Percentiles rank a stretch among this genome's conserved stretches.
Evolutionary conservation across 2,888 invertebrate genomes (phyloP).

Genomic region (Elegia similella): DNA sequence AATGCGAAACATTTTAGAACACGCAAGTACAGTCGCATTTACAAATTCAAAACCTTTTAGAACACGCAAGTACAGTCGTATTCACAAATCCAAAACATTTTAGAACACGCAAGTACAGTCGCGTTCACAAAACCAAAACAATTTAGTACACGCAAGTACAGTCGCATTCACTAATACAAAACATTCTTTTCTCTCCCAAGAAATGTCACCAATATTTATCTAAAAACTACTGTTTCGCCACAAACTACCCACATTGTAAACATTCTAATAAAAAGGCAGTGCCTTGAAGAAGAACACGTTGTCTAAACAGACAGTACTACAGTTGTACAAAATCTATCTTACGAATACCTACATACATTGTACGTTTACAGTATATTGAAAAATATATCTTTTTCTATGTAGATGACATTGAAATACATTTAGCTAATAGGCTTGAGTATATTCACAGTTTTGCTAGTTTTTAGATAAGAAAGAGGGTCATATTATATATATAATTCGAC

Average conservation of each 20-base stretch:
- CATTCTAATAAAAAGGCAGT: slow-evolving; percentile 39
- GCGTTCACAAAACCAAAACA: slow-evolving; percentile 28
- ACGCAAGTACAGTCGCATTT: slow-evolving; percentile 32
- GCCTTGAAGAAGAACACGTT: slow-evolving; percentile 41
- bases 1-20: slow-evolving; percentile 19
- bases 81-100: slow-evolving; percentile 24
- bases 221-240: slow-evolving; percentile 13
- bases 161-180: slow-evolving; percentile 30
- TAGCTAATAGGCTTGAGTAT: background rate
- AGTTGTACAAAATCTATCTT: slow-evolving; percentile 42
- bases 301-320: slow-evolving; percentile 26
- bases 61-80: slow-evolving; percentile 32
- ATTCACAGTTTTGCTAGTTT: background rate
- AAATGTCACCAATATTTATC: background rate
- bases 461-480: background rate
- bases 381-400: slow-evolving; percentile 31
- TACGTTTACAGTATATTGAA: slow-evolving; percentile 13
- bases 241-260: slow-evolving; percentile 3
- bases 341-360: slow-evolving; percentile 21
- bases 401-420: background rate
- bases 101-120: slow-evolving; percentile 29
- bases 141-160: slow-evolving; percentile 27
- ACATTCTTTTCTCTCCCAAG: background rate
- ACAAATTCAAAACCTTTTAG: slow-evolving; percentile 22
- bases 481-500: background rate